Evolutionary conservation across 1,140 invertebrate genomes (phyloP).

Genomic region (Dendroctonus valens): DNA sequence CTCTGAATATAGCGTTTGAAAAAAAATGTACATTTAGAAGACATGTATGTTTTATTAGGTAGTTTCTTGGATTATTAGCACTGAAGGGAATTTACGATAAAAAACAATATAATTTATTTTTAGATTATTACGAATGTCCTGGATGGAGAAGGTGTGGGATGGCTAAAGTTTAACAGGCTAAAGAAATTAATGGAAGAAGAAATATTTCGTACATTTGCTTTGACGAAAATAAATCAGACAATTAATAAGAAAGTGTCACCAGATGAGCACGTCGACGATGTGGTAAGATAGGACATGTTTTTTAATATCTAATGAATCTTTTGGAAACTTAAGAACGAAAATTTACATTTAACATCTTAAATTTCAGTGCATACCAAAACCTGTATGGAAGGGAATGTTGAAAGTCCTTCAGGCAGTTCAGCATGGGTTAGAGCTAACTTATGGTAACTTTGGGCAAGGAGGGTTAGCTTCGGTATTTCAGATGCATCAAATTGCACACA

Average conservation of each 20-base stretch:
- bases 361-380: constrained; percentile 76
- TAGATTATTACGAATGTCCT: constrained; percentile 88
- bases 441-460: constrained; percentile 89
- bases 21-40: no score
- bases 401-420: constrained; percentile 88
- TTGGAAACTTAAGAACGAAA: constrained; percentile 8
- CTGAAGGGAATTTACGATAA: no score
- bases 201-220: constrained; percentile 93
- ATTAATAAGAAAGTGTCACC: constrained; percentile 91
- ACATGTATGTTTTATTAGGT: no score
- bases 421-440: constrained; percentile 89
- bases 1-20: no score
- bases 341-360: background rate
- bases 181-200: constrained; percentile 99
- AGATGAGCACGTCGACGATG: constrained; percentile 96
- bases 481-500: constrained; percentile 96
- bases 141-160: constrained; percentile 94
- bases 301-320: no score
- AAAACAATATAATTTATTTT: constrained; percentile 13
- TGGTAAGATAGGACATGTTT: constrained; percentile 66
- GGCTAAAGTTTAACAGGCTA: constrained; percentile 91
- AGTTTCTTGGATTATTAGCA: no score
- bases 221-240: constrained; percentile 92
- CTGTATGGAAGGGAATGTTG: constrained; percentile 95
- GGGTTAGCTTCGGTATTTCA: constrained; percentile 98